Base-by-base conservation (phyloP, 2,113 vertebrate species). In the Brachypodius melanocephalos region DNA sequence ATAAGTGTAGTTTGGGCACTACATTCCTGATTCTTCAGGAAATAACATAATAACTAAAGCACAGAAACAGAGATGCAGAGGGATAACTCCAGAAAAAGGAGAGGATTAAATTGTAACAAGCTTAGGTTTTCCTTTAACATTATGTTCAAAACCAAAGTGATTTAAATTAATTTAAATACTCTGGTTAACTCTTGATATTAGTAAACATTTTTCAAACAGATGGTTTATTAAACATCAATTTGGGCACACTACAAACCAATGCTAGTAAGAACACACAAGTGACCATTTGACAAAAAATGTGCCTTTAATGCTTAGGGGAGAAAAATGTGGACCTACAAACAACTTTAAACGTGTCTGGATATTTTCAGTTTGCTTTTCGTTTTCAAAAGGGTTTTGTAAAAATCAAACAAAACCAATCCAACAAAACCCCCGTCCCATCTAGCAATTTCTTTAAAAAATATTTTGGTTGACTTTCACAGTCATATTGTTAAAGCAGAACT, bases 371-470 rank as follows among this genome's bases (percentile, higher is more conserved):
- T 91, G 45, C n/a, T 95, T 94, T 96, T 66, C 83, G 22, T 79
- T 94, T 96, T 84, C 14, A 29, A n/a, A 93, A 40, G 7, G 2
- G 5, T 76, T 82, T 66, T 61, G 14, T 58, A 18, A 88, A 80
- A 94, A 51, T 3, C 10, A 68, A 85, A 43, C 5, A 3, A 88
- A 92, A 57, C 3, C 15, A 94, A 94, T 78, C 8, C 11, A 62
- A 24, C 2, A 36, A 89, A 86, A 24, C 3, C 0, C 3, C 2
- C 32, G 42, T 10, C 5, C 15, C 26, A 68, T 3, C 6, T 69
- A 69, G 26, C 8, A 78, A 75, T 88, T 90, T 17, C 15, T 90
- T 90, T 91, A n/a, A 45, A 93, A 81, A 95, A 83, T 69, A 85
- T 67, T 83, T 68, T 93, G 18, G 17, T 78, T 85, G 13, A 78